A percentile compares a stretch with the other conserved stretches of the same genome.
These are phyloP conservation scores for Cepphus grylle DNA, from an alignment of 2,113 vertebrate genomes.

Conservation along the genomic window DNA sequence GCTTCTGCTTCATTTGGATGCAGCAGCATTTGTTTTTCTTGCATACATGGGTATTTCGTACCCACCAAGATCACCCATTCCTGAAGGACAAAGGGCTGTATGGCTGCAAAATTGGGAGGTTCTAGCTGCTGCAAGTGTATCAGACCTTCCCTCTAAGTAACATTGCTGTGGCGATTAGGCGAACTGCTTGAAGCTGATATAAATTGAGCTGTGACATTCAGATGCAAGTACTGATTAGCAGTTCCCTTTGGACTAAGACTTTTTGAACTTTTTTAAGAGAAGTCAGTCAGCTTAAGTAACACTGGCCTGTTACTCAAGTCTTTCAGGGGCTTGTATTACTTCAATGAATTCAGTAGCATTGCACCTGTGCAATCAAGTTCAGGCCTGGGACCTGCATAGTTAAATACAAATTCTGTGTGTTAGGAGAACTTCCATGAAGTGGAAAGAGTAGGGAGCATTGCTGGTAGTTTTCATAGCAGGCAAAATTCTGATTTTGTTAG, in stretches of 20 bases:
- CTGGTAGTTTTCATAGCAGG: not conserved
- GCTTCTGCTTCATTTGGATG: slow-evolving; percentile 2
- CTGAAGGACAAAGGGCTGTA: not conserved
- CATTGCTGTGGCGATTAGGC: not conserved
- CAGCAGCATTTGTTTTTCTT: not conserved
- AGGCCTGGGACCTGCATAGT: not conserved
- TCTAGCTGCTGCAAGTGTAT: not conserved
- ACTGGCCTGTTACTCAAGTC: not conserved
- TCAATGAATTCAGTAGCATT: not conserved
- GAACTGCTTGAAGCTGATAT: not conserved
- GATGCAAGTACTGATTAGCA: not conserved
- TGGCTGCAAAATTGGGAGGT: not conserved
- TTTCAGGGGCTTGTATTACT: not conserved
- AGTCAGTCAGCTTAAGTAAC: not conserved
- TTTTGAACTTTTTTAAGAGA: not conserved
- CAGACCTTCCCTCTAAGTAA: not conserved
- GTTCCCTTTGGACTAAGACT: not conserved
- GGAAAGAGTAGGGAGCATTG: not conserved
- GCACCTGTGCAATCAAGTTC: not conserved
- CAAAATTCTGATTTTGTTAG: not conserved
- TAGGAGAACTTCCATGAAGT: not conserved
- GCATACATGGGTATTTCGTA: not conserved
- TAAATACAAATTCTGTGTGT: not conserved
- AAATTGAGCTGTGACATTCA: slow-evolving; percentile 1
- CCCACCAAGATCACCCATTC: not conserved